phyloP scores from a whole-genome alignment of 1,140 invertebrate genomes.

The Ceratina calcarata region DNA sequence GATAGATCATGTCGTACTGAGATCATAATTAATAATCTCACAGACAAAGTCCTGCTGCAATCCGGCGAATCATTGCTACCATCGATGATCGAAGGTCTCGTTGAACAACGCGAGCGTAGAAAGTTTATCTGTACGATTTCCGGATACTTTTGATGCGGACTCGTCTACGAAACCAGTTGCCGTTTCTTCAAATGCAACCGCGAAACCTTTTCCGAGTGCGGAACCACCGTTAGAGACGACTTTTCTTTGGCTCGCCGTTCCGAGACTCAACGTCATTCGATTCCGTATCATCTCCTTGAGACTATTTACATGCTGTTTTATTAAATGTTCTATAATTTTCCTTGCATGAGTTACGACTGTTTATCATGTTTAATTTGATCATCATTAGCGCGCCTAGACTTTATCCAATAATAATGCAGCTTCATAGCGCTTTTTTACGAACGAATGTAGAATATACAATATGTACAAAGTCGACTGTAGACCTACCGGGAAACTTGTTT shows the following conservation, averaged over 20 bases:
- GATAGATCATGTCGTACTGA: not conserved
- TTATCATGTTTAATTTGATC: not conserved
- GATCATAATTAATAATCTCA: not conserved
- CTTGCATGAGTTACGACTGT: not conserved
- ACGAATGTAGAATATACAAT: not conserved
- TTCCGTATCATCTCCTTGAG: too few species aligned
- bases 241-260: not conserved
- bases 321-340: too few species aligned
- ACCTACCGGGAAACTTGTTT: too few species aligned
- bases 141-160: not conserved
- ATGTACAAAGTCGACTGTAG: too few species aligned
- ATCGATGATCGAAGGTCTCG: too few species aligned
- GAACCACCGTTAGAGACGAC: not conserved
- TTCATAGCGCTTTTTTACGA: not conserved
- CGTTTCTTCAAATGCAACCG: constrained; percentile 1
- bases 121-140: not conserved
- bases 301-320: too few species aligned
- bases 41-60: too few species aligned
- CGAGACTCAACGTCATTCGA: too few species aligned
- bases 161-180: constrained; percentile 5
- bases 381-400: too few species aligned
- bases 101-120: not conserved
- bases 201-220: not conserved
- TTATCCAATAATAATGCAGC: not conserved
- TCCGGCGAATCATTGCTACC: too few species aligned